Base-by-base conservation (phyloP, 2,797 vertebrate species). In the Sitta carolinensis region DNA sequence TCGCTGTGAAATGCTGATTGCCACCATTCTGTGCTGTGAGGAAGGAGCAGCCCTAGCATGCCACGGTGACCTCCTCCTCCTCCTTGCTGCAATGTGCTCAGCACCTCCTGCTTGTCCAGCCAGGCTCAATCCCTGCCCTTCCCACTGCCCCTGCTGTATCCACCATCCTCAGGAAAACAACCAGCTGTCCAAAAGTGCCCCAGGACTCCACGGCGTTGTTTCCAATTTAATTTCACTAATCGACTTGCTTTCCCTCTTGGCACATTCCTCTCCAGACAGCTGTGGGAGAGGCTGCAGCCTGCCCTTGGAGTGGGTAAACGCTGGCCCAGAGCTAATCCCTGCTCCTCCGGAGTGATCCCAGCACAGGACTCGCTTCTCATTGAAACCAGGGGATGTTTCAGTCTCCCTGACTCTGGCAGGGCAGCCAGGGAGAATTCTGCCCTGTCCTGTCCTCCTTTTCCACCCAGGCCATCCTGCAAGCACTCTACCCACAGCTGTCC, bases 401-500 rank as follows among this genome's bases (percentile, higher is more conserved):
- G 36, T 36, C 36, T 36, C 36, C 58, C 64, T 1, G 7, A 79
- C 80, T 51, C 47, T 4, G 43, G 40, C 25, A 70, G 57, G 18
- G 61, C 52, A 70, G 68, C 45, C 69, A 40, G 50, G 52, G 64
- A 47, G 59, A 80, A 63, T 30, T 55, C 54, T 48, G 66, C 1
- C 2, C n/a, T 7, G 34, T 48, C 25, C 64, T 14, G 27, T 5
- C 29, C 13, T 45, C 47, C n/a, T 55, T 75, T 34, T 23, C 42
- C 55, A 48, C 51, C 36, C 54, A 58, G n/a, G 7, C 25, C 32
- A n/a, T 29, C 64, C 87, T 34, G 11, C 47, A 43, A n/a, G 40
- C n/a, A 3, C 42, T 7, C 0, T 0, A 12, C 4, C 32, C 34
- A 19, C 45, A 16, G 23, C 0, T 59, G 17, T 34, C 32, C 55